phyloP scores from a whole-genome alignment of 1,140 invertebrate genomes.

The Drosophila subobscura region DNA sequence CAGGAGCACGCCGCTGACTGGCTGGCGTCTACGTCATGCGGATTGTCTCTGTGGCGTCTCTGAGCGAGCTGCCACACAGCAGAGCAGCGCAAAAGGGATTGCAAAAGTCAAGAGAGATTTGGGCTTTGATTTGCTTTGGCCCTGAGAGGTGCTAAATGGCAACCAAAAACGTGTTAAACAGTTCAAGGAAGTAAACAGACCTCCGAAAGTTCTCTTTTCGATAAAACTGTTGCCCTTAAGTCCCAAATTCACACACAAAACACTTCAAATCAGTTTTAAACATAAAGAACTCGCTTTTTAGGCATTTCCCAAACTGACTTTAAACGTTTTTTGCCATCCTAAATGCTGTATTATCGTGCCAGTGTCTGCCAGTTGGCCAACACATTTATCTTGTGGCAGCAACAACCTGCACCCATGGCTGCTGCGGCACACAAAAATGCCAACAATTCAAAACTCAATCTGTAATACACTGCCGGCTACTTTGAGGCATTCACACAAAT shows the following conservation, averaged over 20 bases:
- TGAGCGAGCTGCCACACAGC: conserved; percentile 26
- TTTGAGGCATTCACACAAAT: conserved; percentile 12
- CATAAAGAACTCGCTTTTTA: too few relatives aligned
- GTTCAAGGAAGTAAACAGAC: too few relatives aligned
- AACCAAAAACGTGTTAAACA: not conserved
- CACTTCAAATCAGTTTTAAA: not conserved
- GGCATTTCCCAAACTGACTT: too few relatives aligned
- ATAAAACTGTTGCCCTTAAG: too few relatives aligned
- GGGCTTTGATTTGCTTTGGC: not conserved
- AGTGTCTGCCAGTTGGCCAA: conserved; percentile 13
- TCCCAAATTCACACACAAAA: too few relatives aligned
- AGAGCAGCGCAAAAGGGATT: conserved; percentile 1
- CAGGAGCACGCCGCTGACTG: conserved; percentile 32
- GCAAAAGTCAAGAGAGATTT: not conserved
- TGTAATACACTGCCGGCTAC: conserved; percentile 46
- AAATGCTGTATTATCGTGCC: conserved; percentile 17
- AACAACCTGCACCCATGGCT: conserved; percentile 1
- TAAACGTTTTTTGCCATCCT: not conserved
- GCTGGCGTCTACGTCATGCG: conserved; percentile 63
- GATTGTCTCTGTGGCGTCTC: conserved; percentile 39
- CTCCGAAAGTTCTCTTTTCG: too few relatives aligned
- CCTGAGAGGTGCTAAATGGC: not conserved
- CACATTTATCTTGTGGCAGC: conserved; percentile 28
- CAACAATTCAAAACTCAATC: conserved; percentile 50
- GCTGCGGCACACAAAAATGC: conserved; percentile 35